Conservation (phyloP, 64 coral and sea anemone species). For the Platygyra sinensis region DNA sequence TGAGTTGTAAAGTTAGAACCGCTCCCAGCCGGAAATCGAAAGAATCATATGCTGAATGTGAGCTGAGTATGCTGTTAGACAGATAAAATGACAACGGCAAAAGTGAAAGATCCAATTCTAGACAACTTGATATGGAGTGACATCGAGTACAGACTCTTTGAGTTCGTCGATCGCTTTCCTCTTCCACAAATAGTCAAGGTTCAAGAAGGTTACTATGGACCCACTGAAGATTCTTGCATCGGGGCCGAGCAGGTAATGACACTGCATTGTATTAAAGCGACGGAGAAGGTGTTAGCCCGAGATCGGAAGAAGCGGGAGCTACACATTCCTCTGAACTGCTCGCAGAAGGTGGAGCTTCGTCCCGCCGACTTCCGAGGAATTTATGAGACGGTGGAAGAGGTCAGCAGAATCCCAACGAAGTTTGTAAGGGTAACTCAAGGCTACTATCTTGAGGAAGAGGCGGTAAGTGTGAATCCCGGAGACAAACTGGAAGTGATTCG, state of each 20-base stretch:
- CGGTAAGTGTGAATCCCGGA: slow-evolving; percentile 83
- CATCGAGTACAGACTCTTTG: slow-evolving; percentile 75
- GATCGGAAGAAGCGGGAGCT: slow-evolving; percentile 73
- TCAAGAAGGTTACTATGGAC: slow-evolving; percentile 91
- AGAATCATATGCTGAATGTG: background rate
- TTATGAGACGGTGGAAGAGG: slow-evolving; percentile 72
- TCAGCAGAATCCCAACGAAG: slow-evolving; percentile 35
- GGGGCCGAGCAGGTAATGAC: slow-evolving; percentile 82
- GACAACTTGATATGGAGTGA: slow-evolving; percentile 83
- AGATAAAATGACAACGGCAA: background rate
- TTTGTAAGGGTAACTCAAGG: slow-evolving; percentile 93
- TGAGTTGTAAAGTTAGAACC: background rate
- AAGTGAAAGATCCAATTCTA: slow-evolving; percentile 20
- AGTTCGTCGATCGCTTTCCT: slow-evolving; percentile 89
- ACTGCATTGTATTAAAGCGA: slow-evolving; percentile 75
- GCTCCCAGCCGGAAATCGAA: background rate
- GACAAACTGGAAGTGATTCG: slow-evolving; percentile 81
- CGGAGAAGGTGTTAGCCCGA: slow-evolving; percentile 79
- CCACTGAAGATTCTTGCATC: slow-evolving; percentile 89
- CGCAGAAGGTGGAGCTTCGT: slow-evolving; percentile 80
- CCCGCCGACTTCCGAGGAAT: slow-evolving; percentile 73
- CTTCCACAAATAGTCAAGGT: slow-evolving; percentile 92
- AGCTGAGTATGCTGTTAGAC: background rate
- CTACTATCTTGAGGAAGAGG: slow-evolving; percentile 73
- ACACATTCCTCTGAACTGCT: slow-evolving; percentile 92